Evolutionary conservation across 92 coral and sea anemone species (phyloP).

Genomic region (Epizoanthus fatuus): DNA sequence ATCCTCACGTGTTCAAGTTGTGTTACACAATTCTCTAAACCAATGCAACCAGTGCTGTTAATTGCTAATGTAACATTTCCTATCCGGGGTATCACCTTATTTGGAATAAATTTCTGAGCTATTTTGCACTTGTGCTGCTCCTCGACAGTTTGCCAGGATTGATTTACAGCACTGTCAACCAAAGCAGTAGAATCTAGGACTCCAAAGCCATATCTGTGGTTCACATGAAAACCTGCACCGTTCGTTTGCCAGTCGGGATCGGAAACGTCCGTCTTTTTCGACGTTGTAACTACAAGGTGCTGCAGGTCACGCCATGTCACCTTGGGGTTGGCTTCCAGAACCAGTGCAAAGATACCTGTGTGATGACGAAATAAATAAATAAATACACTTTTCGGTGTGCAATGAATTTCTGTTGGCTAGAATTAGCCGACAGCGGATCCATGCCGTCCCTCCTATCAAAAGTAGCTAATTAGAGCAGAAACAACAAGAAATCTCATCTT

Average conservation of each 20-base stretch:
- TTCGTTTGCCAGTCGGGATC: constrained; percentile 90
- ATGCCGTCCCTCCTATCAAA: too few relatives aligned
- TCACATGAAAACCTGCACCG: constrained; percentile 93
- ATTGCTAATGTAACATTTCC: constrained; percentile 71
- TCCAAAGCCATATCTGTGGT: constrained; percentile 98
- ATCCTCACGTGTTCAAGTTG: constrained; percentile 92
- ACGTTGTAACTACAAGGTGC: constrained; percentile 91
- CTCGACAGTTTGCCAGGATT: constrained; percentile 82
- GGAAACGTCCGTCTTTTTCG: constrained; percentile 80
- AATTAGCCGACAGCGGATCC: too few relatives aligned
- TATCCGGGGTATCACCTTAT: constrained; percentile 60
- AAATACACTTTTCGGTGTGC: too few relatives aligned
- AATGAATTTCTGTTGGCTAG: too few relatives aligned
- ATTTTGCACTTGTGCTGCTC: constrained; percentile 87
- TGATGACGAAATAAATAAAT: too few relatives aligned
- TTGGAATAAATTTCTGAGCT: constrained; percentile 35
- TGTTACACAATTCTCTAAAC: constrained; percentile 72
- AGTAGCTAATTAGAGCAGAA: too few relatives aligned
- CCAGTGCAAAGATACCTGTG: constrained; percentile 97
- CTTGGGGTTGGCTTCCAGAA: constrained; percentile 92
- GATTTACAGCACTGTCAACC: constrained; percentile 74
- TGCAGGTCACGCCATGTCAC: constrained; percentile 98
- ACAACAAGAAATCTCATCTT: too few relatives aligned
- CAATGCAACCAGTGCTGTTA: constrained; percentile 74
- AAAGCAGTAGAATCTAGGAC: constrained; percentile 91